Percentiles rank a stretch among this genome's conserved stretches.
phyloP scores from a whole-genome alignment of 2,888 invertebrate species.

The Polyploca ridens region DNA sequence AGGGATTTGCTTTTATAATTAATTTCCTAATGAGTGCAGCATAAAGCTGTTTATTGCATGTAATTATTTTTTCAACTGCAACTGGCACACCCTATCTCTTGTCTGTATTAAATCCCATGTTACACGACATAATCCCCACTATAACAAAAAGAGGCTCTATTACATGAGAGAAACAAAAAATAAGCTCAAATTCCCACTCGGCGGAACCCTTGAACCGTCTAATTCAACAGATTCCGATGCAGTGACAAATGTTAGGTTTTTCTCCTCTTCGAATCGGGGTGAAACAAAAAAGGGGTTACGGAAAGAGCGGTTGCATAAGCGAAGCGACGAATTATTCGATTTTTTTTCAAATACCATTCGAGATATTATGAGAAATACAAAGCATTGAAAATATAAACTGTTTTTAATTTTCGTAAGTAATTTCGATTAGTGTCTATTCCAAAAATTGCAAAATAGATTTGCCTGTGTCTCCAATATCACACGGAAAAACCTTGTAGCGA shows the following conservation, averaged over 20 bases:
- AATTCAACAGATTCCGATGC: constrained; percentile 81
- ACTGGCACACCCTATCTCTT: constrained; percentile 3
- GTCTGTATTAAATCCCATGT: constrained; percentile 23
- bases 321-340: neutral
- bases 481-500: no score
- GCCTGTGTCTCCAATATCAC: no score
- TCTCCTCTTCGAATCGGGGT: constrained; percentile 54
- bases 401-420: no score
- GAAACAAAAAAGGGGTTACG: constrained; percentile 40
- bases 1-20: neutral
- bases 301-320: constrained; percentile 20
- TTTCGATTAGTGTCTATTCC: no score
- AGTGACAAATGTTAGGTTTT: constrained; percentile 82
- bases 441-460: no score
- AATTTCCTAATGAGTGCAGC: neutral
- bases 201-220: constrained; percentile 65
- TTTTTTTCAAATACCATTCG: no score
- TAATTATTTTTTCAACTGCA: constrained; percentile 4
- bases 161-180: constrained; percentile 64
- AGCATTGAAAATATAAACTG: neutral
- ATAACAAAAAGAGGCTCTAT: constrained; percentile 44
- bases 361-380: no score
- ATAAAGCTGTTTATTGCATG: neutral
- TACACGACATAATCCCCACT: constrained; percentile 18
- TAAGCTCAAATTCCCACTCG: constrained; percentile 60